phyloP scores from a whole-genome alignment of 1,140 invertebrate species.

The Drosophila ficusphila region DNA sequence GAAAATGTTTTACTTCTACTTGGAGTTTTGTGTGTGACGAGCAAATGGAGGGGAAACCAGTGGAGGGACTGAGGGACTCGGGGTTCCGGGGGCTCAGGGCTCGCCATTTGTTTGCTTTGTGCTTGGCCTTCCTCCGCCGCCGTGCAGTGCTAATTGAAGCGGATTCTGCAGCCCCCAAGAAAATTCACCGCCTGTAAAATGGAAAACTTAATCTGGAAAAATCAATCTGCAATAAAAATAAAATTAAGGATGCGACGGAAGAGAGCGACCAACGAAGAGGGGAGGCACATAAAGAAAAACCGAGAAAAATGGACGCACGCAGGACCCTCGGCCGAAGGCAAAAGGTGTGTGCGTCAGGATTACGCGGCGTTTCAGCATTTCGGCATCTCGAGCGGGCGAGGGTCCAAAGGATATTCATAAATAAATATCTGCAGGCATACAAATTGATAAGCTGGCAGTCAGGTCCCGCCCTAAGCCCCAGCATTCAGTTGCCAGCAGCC shows the following conservation, averaged over 20 bases:
- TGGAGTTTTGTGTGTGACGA: conserved; percentile 51
- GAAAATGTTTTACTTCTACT: conserved; percentile 79
- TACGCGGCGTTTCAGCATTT: conserved; percentile 66
- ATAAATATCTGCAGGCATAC: conserved; percentile 81
- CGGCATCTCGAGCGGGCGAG: conserved; percentile 41
- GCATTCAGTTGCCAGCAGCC: neutral
- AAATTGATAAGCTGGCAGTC: conserved; percentile 77
- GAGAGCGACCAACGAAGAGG: neutral
- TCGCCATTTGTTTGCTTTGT: conserved; percentile 44
- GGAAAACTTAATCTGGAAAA: conserved; percentile 78
- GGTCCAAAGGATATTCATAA: conserved; percentile 78
- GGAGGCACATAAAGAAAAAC: conserved; percentile 30
- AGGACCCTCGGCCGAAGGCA: conserved; percentile 43
- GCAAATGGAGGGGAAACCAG: neutral
- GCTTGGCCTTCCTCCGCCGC: conserved; percentile 23
- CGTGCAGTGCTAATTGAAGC: conserved; percentile 62
- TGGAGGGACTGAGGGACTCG: neutral
- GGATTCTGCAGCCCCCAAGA: conserved; percentile 6
- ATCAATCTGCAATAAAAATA: conserved; percentile 83
- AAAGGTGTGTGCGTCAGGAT: conserved; percentile 77
- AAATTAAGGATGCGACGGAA: conserved; percentile 63
- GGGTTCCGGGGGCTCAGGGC: too few species aligned
- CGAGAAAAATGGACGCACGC: conserved; percentile 35
- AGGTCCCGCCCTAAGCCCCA: conserved; percentile 44
- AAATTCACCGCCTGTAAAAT: conserved; percentile 35